Conservation (phyloP, 2,797 vertebrate species). For the Melanotaenia trifasciata region DNA sequence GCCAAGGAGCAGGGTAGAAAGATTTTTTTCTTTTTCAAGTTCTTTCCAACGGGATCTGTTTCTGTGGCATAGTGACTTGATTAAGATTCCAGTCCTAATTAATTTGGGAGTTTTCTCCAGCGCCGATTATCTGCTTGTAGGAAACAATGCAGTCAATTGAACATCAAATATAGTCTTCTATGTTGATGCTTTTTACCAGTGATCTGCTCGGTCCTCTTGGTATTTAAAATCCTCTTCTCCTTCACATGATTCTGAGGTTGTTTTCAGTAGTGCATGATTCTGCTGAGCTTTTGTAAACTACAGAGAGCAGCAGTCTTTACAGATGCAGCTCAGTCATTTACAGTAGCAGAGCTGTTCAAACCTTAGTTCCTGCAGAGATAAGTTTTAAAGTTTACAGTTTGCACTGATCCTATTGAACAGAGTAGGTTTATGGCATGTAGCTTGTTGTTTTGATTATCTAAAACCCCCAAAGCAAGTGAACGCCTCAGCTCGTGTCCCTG, state of each 20-base stretch:
- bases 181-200: constrained; percentile 47
- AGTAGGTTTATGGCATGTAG: not conserved
- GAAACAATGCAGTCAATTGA: constrained; percentile 57
- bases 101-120: constrained; percentile 60
- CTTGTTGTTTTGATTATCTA: constrained; percentile 3
- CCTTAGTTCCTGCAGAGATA: constrained; percentile 32
- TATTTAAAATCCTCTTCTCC: constrained; percentile 66
- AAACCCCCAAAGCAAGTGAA: constrained; percentile 5
- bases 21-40: constrained; percentile 43
- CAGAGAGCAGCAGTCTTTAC: constrained; percentile 54
- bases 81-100: constrained; percentile 76
- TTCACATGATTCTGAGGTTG: constrained; percentile 57
- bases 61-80: constrained; percentile 69
- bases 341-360: constrained; percentile 39
- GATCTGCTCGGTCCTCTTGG: constrained; percentile 37
- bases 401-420: not conserved
- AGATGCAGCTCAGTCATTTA: constrained; percentile 67
- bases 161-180: constrained; percentile 44
- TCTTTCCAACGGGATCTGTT: constrained; percentile 41
- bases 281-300: constrained; percentile 47
- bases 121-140: constrained; percentile 39
- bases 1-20: constrained; percentile 45
- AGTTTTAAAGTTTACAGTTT: constrained; percentile 30
- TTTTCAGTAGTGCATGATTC: constrained; percentile 59
- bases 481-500: not conserved